These are phyloP conservation scores for Thyatira batis DNA, from an alignment of 2,888 invertebrate genomes.

Conservation along the genomic window DNA sequence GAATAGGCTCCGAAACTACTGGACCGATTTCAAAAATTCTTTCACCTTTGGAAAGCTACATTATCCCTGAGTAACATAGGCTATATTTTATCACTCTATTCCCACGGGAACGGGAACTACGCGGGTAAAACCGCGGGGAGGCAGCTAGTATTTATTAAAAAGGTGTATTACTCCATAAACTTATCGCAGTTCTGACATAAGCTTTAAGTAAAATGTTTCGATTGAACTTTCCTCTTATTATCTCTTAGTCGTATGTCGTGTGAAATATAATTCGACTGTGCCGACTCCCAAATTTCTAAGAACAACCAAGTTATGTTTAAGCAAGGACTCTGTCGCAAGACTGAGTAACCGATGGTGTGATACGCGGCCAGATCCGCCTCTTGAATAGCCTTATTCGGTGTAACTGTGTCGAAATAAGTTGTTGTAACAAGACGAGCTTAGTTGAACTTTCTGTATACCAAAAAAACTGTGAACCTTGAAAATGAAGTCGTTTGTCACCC, in stretches of 20 bases:
- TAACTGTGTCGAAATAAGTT: constrained; percentile 47
- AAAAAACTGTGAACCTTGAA: not conserved
- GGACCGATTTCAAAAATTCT: no score
- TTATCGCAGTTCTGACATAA: not conserved
- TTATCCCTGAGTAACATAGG: no score
- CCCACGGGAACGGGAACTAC: no score
- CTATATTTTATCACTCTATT: no score
- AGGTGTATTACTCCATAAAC: no score
- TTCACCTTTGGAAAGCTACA: no score
- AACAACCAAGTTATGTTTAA: constrained; percentile 4
- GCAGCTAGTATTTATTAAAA: no score
- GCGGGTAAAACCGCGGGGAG: no score
- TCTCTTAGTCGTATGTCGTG: not conserved
- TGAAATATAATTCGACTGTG: not conserved
- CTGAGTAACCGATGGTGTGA: constrained; percentile 44
- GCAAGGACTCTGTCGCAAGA: constrained; percentile 51
- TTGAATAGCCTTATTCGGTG: constrained; percentile 56
- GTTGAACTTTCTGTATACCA: not conserved
- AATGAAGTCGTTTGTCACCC: not conserved
- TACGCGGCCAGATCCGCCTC: constrained; percentile 51
- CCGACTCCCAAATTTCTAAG: constrained; percentile 1
- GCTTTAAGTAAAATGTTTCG: not conserved
- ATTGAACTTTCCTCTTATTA: not conserved
- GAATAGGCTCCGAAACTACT: no score
- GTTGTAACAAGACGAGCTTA: constrained; percentile 8